These are phyloP conservation scores for Paracentrotus lividus DNA, from an alignment of 53 echinoderm and acorn worm species.

Conservation along the genomic window DNA sequence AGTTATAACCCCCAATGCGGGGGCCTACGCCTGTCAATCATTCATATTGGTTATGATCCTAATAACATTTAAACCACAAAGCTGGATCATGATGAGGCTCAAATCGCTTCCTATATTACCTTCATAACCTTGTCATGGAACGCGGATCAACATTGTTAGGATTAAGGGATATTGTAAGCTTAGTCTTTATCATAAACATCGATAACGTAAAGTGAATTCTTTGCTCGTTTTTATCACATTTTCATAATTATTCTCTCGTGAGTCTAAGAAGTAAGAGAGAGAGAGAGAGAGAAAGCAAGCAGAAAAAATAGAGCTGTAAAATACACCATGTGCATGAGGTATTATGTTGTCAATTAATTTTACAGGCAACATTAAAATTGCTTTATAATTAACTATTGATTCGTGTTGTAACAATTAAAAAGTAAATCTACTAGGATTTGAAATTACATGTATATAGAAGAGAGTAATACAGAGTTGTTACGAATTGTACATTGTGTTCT, in stretches of 20 bases:
- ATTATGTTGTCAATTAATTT: not conserved
- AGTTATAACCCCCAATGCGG: not conserved
- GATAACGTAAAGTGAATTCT: not conserved
- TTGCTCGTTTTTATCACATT: not conserved
- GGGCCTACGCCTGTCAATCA: not conserved
- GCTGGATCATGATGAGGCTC: constrained; percentile 15
- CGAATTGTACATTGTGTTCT: too few relatives aligned
- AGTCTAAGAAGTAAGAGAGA: too few relatives aligned
- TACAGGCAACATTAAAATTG: not conserved
- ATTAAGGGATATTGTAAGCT: not conserved
- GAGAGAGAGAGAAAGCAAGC: too few relatives aligned
- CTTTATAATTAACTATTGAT: not conserved
- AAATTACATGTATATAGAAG: too few relatives aligned
- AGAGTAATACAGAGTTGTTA: too few relatives aligned
- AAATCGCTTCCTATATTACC: constrained; percentile 13
- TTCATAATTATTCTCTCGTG: not conserved
- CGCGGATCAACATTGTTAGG: not conserved
- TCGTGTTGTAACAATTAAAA: too few relatives aligned
- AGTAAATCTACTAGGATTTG: too few relatives aligned
- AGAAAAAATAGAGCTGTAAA: too few relatives aligned
- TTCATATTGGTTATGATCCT: not conserved
- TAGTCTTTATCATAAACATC: not conserved
- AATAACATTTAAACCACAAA: constrained; percentile 4
- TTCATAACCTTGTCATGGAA: not conserved
- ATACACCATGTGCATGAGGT: too few relatives aligned